Evolutionary conservation across 1,140 invertebrate genomes (phyloP), one percentile per base, ranked within the genome.

Genomic region (Berghia stephanieae): DNA sequence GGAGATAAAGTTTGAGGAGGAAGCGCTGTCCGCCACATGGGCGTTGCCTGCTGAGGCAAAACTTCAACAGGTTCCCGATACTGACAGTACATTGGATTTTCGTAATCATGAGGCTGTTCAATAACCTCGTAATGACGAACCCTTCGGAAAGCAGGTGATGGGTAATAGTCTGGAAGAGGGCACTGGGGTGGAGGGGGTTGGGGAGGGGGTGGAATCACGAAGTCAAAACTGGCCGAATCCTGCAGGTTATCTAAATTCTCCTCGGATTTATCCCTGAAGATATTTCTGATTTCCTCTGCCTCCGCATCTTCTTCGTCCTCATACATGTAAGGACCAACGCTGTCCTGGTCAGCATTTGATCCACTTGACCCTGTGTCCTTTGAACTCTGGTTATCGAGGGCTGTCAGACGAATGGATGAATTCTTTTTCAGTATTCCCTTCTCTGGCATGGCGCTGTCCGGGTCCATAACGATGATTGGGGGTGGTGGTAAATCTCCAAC

Each of bases 161-260:
- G 79, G 49, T 80, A 80, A 36, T 79, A 78, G 24, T 73, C 70
- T 38, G 77, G 81, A 40, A 80, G 73, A 36, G 66, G 75, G 40
- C 78, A 80, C 57, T 78, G 76, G 5, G 84, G 84, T 67, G 84
- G 84, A n/a, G 74, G 75, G 13, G 82, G 82, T 63, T 83, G 83
- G 13, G 79, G 82, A 27, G 85, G 85, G 24, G 83, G 83, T 16
- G 85, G 86, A 10, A 87, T 78, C 43, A 87, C 80, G 79, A 87
- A 87, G 69, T 86, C 85, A 83, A 86, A 86, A 77, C 85, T 86
- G 16, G 85, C 82, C 1, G 84, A 85, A 70, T 86, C 85, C 4
- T 83, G 80, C 40, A 86, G 78, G 34, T 86, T 81, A 81, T 86
- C 84, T 24, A 86, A 73, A n/a, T 81, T 83, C 44, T 86, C 85